These are phyloP conservation scores for Teleiodes luculella DNA, from an alignment of 2,888 invertebrate genomes.

Conservation along the genomic window DNA sequence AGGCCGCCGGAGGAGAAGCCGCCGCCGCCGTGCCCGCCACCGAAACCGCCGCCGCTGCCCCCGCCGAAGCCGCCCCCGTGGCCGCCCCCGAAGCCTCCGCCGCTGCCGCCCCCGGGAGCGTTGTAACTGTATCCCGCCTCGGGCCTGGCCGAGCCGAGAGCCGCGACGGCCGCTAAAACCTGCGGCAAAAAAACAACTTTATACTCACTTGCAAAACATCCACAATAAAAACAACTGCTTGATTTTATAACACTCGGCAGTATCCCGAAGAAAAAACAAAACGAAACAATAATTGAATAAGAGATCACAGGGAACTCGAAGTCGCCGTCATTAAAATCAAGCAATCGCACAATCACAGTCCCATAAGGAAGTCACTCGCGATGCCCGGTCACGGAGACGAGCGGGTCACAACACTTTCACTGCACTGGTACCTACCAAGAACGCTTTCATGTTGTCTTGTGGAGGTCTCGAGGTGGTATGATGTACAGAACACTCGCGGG, in stretches of 20 bases:
- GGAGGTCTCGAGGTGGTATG: constrained; percentile 73
- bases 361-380: constrained; percentile 49
- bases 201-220: constrained; percentile 27
- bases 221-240: constrained; percentile 35
- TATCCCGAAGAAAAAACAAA: not conserved
- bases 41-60: constrained; percentile 32
- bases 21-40: constrained; percentile 45
- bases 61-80: constrained; percentile 46
- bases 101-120: constrained; percentile 65
- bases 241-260: constrained; percentile 31
- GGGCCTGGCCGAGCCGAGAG: constrained; percentile 78
- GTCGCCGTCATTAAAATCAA: constrained; percentile 36
- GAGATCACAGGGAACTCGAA: constrained; percentile 15
- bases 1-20: constrained; percentile 56
- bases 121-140: constrained; percentile 81
- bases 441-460: constrained; percentile 78
- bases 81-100: constrained; percentile 43
- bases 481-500: constrained; percentile 61
- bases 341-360: constrained; percentile 53
- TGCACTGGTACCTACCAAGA: constrained; percentile 78
- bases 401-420: constrained; percentile 76
- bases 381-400: constrained; percentile 43
- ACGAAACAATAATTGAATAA: not conserved
- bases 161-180: constrained; percentile 77
- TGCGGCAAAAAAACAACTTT: constrained; percentile 44